These are phyloP conservation scores for Xyrauchen texanus DNA, from an alignment of 2,113 vertebrate genomes.

Conservation along the genomic window DNA sequence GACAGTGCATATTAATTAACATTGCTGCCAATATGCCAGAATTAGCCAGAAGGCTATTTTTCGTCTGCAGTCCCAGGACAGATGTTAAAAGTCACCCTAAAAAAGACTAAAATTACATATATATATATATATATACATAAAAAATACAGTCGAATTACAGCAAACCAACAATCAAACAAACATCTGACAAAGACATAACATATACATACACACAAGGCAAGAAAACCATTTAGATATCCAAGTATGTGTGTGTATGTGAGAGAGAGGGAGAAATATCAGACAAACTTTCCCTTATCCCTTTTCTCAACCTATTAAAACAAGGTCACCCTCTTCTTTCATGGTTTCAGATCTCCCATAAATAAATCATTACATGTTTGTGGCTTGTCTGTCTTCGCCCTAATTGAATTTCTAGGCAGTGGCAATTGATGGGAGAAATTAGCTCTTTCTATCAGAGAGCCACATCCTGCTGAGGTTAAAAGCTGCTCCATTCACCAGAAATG, in stretches of 20 bases:
- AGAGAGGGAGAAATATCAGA: neutral
- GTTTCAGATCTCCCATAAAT: conserved; percentile 50
- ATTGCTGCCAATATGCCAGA: too few species aligned
- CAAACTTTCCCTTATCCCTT: neutral
- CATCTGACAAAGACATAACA: too few species aligned
- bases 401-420: conserved; percentile 48
- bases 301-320: conserved; percentile 38
- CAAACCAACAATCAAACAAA: too few species aligned
- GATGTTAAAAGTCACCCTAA: too few species aligned
- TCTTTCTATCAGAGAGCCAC: conserved; percentile 38
- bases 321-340: conserved; percentile 25
- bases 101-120: too few species aligned
- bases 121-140: too few species aligned
- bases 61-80: too few species aligned
- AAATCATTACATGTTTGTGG: conserved; percentile 54
- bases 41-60: too few species aligned
- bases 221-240: too few species aligned
- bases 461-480: conserved; percentile 51
- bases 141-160: too few species aligned
- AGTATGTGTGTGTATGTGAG: neutral
- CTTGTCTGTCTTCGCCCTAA: conserved; percentile 40
- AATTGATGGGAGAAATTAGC: conserved; percentile 45
- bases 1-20: too few species aligned
- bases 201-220: too few species aligned
- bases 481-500: conserved; percentile 49